A percentile compares a stretch with the other conserved stretches of the same genome.
These are phyloP conservation scores for Dipus sagitta DNA, from an alignment of 2,797 vertebrate species.

Conservation along the genomic window DNA sequence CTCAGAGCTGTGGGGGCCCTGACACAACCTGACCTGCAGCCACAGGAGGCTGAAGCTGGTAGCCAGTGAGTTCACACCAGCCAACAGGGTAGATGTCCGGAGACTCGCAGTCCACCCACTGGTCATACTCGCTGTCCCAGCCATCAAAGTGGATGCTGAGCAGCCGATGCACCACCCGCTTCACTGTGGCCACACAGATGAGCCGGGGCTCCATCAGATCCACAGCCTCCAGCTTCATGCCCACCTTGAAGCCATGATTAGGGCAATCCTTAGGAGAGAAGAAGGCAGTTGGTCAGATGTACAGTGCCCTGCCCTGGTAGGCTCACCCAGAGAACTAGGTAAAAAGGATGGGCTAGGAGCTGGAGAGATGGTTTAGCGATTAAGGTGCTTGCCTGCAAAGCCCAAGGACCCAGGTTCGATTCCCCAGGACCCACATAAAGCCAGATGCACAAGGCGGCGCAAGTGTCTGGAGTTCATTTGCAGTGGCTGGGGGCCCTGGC, in stretches of 20 bases:
- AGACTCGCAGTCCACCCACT: conserved; percentile 97
- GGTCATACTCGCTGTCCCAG: conserved; percentile 97
- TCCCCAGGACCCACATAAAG: no score
- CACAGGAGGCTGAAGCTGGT: conserved; percentile 95
- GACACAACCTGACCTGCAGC: conserved; percentile 90
- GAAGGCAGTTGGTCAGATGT: neutral
- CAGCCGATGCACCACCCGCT: conserved; percentile 92
- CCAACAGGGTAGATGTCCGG: conserved; percentile 97
- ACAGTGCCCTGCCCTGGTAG: neutral
- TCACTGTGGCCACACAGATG: conserved; percentile 96
- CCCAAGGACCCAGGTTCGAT: no score
- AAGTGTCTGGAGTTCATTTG: no score
- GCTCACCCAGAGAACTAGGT: neutral
- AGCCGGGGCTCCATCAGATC: conserved; percentile 98
- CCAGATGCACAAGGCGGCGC: no score
- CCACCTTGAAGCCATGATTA: conserved; percentile 92
- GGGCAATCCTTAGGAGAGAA: conserved; percentile 91
- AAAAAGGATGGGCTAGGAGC: neutral
- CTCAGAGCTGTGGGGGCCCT: neutral
- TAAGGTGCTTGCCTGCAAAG: no score
- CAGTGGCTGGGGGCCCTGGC: no score
- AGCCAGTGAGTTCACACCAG: conserved; percentile 96
- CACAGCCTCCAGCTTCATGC: conserved; percentile 97
- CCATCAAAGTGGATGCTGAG: conserved; percentile 97
- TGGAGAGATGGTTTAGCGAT: no score